phyloP scores from a whole-genome alignment of 2,797 vertebrate genomes.

The Leptatherina wallacei region DNA sequence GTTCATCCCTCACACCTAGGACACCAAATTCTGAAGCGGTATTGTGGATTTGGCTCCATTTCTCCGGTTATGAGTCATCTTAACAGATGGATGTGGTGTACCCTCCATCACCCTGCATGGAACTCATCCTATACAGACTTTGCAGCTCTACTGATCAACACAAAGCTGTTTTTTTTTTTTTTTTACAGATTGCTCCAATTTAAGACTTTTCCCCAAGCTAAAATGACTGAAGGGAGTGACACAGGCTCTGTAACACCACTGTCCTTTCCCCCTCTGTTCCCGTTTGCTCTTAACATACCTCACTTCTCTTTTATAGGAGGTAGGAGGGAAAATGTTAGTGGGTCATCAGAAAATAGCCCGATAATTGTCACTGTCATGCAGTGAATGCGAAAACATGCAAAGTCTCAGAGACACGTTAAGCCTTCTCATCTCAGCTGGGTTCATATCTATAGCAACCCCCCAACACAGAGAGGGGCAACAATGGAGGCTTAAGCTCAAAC shows the following conservation, averaged over 20 bases:
- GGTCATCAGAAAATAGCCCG: conserved; percentile 77
- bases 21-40: conserved; percentile 19
- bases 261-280: conserved; percentile 18
- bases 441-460: conserved; percentile 62
- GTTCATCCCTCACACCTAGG: conserved; percentile 17
- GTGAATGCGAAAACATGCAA: conserved; percentile 47
- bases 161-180: not conserved
- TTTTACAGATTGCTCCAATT: conserved; percentile 22
- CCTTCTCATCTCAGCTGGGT: conserved; percentile 50
- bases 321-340: conserved; percentile 51
- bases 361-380: conserved; percentile 75
- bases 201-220: conserved; percentile 15
- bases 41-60: conserved; percentile 25
- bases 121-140: conserved; percentile 33
- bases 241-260: conserved; percentile 1
- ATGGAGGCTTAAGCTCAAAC: conserved; percentile 48
- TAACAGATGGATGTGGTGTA: conserved; percentile 42
- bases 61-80: conserved; percentile 44
- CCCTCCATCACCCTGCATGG: conserved; percentile 34
- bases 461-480: conserved; percentile 69
- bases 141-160: conserved; percentile 32
- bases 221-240: conserved; percentile 16
- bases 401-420: conserved; percentile 57
- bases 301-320: conserved; percentile 51
- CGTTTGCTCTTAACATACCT: conserved; percentile 25